Evolutionary conservation across 2,888 invertebrate genomes (phyloP).

Genomic region (Ormyrus pomaceus): DNA sequence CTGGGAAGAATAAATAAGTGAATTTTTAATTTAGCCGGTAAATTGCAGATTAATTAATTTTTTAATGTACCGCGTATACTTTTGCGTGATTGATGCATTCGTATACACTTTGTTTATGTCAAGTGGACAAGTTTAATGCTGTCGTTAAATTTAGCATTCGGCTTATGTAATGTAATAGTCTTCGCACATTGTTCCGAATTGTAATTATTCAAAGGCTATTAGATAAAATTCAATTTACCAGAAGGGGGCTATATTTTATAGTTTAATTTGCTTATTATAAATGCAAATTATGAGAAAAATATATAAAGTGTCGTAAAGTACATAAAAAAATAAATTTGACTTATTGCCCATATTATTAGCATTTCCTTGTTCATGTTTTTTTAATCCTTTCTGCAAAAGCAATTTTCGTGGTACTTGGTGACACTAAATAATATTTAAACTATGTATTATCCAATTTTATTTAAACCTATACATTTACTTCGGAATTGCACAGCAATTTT

Average conservation of each 20-base stretch:
- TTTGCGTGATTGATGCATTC: constrained; percentile 4
- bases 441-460: background rate
- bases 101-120: background rate
- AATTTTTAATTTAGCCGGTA: too few species aligned
- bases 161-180: constrained; percentile 21
- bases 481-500: background rate
- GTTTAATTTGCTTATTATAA: too few species aligned
- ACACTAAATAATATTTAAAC: background rate
- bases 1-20: too few species aligned
- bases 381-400: too few species aligned
- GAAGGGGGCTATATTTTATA: too few species aligned
- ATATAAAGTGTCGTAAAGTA: too few species aligned
- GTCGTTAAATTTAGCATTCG: constrained; percentile 13
- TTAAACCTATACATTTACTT: background rate
- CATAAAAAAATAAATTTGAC: background rate
- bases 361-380: too few species aligned
- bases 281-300: too few species aligned
- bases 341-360: background rate
- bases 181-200: background rate
- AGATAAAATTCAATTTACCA: too few species aligned
- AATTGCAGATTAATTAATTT: constrained; percentile 11
- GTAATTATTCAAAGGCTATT: too few species aligned
- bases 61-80: constrained; percentile 10
- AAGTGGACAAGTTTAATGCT: constrained; percentile 18
- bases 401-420: too few species aligned